Base-by-base conservation (phyloP, 2,797 vertebrate species). In the Crypturellus tataupa region DNA sequence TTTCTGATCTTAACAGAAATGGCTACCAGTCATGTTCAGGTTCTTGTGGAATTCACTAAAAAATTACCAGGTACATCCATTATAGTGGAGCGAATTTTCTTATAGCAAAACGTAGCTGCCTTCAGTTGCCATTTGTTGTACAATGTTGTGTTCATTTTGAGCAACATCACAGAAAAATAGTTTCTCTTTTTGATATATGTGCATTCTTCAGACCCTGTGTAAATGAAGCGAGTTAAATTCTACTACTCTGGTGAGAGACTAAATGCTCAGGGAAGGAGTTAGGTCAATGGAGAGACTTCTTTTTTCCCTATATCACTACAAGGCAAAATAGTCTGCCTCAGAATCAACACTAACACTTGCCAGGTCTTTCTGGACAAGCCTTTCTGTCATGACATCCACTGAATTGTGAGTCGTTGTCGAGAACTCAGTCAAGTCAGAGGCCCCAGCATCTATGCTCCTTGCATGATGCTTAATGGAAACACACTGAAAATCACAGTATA, bases 1-100 rank as follows among this genome's bases (percentile, higher is more conserved):
- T 99, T 99, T 97, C 98, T 99, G n/a, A 98, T 99, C 72, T 96
- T 99, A 97, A 99, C 99, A 47, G 99, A 99, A 97, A 99, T 99
- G 98, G 99, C 99, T 88, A 99, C 99, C 46, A 99, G 97, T 98
- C 99, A 99, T 21, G 99, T 99, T 75, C 99, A 99, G 94, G 98
- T 99, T 90, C 98, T 99, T 68, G 99, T 99, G 94, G 99, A 99
- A 97, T 99, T 99, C 97, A 99, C 99, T 23, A 99, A 99, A 98
- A 99, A 98, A 81, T 98, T 99, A 85, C 99, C 99, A 99, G 99
- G 99, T 99, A 97, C 65, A 35, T 68, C 17, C 29, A 70, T 18
- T 1, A 0, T 68, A 8, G 44, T 67, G 27, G 56, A 33, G 12
- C 16, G 81, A 40, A 55, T 27, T 33, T 76, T 94, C 24, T 33